These are phyloP conservation scores for Characodon lateralis DNA, from an alignment of 2,797 vertebrate genomes.

Conservation along the genomic window DNA sequence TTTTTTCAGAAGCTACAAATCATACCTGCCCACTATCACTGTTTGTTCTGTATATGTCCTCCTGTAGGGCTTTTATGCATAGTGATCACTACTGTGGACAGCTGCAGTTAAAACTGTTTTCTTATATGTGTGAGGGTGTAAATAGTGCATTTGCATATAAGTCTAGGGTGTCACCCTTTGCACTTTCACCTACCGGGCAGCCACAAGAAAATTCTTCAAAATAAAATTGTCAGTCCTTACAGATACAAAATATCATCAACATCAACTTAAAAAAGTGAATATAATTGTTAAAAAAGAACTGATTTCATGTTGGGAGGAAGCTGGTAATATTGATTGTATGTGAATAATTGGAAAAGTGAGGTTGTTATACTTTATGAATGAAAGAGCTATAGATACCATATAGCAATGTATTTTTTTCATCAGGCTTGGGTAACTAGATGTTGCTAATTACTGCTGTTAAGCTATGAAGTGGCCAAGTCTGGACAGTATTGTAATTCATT, in stretches of 20 bases:
- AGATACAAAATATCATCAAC: too few species aligned
- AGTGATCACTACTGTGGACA: too few species aligned
- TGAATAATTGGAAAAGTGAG: neutral
- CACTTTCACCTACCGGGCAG: neutral
- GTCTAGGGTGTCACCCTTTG: neutral
- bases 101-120: too few species aligned
- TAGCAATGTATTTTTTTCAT: neutral
- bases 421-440: neutral
- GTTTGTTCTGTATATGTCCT: too few species aligned
- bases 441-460: neutral
- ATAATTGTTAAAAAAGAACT: neutral
- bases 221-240: neutral
- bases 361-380: neutral
- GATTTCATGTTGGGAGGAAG: neutral
- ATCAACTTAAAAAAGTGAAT: neutral
- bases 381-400: neutral
- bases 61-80: too few species aligned
- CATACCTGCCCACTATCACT: too few species aligned
- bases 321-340: neutral
- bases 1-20: too few species aligned
- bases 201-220: neutral
- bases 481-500: neutral
- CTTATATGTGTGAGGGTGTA: too few species aligned
- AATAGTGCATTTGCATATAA: neutral
- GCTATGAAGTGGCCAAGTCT: neutral